phyloP scores from a whole-genome alignment of 2,797 vertebrate species.

The Hippopotamyrus pictus region DNA sequence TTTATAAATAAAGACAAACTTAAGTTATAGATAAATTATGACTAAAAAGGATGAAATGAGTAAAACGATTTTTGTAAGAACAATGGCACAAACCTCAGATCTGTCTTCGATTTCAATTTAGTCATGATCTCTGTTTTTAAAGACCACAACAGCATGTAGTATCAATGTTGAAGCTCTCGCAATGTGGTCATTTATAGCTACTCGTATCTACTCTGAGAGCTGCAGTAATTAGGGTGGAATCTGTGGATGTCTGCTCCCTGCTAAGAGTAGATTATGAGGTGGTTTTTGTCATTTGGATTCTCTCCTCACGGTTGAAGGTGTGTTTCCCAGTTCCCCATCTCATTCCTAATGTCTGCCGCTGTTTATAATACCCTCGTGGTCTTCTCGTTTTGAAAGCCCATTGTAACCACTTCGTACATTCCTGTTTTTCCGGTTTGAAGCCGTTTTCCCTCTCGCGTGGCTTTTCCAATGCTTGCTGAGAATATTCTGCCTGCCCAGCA shows the following conservation, averaged over 20 bases:
- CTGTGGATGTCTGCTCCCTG: neutral
- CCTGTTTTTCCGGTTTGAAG: conserved; percentile 36
- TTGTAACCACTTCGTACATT: conserved; percentile 36
- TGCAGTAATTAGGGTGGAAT: neutral
- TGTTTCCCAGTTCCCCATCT: neutral
- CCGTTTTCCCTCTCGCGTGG: conserved; percentile 16
- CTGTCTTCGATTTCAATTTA: neutral
- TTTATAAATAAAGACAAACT: neutral
- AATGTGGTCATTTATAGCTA: neutral
- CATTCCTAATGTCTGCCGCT: neutral
- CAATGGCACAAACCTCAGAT: neutral
- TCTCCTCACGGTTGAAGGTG: neutral
- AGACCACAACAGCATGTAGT: neutral
- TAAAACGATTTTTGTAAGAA: neutral
- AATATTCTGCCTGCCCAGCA: conserved; percentile 10
- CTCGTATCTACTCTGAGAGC: neutral
- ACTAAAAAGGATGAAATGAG: neutral
- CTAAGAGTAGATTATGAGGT: neutral
- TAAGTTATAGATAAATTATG: neutral
- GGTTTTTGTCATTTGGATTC: neutral
- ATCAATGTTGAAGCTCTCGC: neutral
- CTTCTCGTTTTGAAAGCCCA: conserved; percentile 23
- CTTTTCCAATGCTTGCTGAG: conserved; percentile 20
- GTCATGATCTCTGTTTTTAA: neutral
- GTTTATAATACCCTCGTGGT: conserved; percentile 24